These are phyloP conservation scores for Nematostella vectensis DNA, from an alignment of 92 coral and sea anemone genomes.

Conservation along the genomic window DNA sequence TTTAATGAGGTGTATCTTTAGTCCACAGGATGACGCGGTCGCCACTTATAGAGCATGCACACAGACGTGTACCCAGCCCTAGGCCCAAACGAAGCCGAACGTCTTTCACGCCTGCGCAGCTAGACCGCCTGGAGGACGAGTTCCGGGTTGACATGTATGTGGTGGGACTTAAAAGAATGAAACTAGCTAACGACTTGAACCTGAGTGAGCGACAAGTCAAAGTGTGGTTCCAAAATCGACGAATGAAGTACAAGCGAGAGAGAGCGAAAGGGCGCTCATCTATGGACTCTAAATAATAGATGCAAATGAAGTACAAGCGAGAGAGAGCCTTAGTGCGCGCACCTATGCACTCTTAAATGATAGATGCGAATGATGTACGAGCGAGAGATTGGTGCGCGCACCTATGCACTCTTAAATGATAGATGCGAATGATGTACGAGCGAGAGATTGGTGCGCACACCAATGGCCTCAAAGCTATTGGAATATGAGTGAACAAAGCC, in stretches of 20 bases:
- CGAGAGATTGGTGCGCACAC: too few species aligned
- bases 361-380: background rate
- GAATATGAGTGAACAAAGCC: too few species aligned
- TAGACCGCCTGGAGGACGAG: constrained; percentile 88
- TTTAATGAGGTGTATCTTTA: too few species aligned
- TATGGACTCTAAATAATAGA: constrained; percentile 7
- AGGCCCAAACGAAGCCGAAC: constrained; percentile 90
- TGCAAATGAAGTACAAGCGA: constrained; percentile 37
- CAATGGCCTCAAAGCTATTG: too few species aligned
- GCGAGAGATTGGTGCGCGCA: too few species aligned
- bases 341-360: constrained; percentile 10
- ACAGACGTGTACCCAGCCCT: constrained; percentile 53
- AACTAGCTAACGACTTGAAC: constrained; percentile 78
- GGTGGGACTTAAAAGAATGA: constrained; percentile 88
- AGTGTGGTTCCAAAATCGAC: constrained; percentile 94
- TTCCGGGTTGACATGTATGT: constrained; percentile 89
- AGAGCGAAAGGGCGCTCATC: constrained; percentile 46
- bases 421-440: background rate
- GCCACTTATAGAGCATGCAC: constrained; percentile 28
- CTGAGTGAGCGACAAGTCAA: constrained; percentile 90
- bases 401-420: too few species aligned
- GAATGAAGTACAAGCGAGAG: constrained; percentile 94
- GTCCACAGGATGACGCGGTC: constrained; percentile 15
- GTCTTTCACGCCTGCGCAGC: constrained; percentile 90
- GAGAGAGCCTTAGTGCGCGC: constrained; percentile 59